Evolutionary conservation across 2,888 invertebrate species (phyloP).

Genomic region (Eupithecia centaureata): DNA sequence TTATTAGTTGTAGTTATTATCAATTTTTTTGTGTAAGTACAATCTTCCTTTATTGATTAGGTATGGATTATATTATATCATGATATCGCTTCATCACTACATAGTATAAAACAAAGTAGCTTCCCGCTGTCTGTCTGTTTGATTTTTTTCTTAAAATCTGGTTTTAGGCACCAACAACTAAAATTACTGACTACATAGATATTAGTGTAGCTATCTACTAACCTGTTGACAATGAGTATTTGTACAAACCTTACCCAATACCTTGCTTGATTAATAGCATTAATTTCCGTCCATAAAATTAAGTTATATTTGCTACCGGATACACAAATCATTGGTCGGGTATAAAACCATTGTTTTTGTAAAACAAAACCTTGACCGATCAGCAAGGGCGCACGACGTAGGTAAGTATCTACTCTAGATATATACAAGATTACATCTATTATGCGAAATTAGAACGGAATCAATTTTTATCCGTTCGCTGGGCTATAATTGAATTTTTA

Average conservation of each 20-base stretch:
- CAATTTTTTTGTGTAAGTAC: no score
- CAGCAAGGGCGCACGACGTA: constrained; percentile 41
- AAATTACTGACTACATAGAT: no score
- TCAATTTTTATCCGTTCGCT: constrained; percentile 39
- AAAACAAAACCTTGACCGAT: constrained; percentile 36
- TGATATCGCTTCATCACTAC: no score
- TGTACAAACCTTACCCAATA: background rate
- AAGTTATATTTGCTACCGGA: constrained; percentile 5
- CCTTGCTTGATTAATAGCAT: constrained; percentile 1
- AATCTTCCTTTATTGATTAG: no score
- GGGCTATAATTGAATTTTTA: constrained; percentile 33
- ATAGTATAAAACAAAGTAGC: no score
- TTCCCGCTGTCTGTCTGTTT: no score
- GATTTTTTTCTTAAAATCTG: no score
- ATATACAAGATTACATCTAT: constrained; percentile 39
- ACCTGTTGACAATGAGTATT: background rate
- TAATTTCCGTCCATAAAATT: background rate
- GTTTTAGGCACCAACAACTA: no score
- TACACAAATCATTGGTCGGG: constrained; percentile 8
- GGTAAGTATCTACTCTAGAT: constrained; percentile 23
- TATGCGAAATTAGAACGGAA: constrained; percentile 39
- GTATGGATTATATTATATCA: no score
- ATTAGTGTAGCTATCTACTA: background rate
- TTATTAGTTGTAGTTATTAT: no score
- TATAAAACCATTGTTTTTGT: constrained; percentile 22